phyloP scores from a whole-genome alignment of 35 echinoderm and acorn worm genomes.

The Strongylocentrotus purpuratus region DNA sequence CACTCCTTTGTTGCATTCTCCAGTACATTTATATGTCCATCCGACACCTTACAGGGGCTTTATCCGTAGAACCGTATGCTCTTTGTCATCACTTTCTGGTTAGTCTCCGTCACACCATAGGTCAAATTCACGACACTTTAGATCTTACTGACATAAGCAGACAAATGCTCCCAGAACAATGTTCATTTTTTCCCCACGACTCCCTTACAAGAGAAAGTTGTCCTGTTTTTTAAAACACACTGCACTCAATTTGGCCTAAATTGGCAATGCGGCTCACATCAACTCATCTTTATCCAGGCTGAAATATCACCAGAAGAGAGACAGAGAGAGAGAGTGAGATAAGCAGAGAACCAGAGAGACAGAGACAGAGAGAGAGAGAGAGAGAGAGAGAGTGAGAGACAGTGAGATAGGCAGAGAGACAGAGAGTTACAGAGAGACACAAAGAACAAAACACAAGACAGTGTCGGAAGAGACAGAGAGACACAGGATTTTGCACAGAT shows the following conservation, averaged over 20 bases:
- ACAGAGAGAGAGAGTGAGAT: not conserved
- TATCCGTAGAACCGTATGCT: not conserved
- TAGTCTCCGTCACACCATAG: not conserved
- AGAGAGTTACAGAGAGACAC: not conserved
- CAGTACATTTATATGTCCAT: not conserved
- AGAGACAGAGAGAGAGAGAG: not conserved
- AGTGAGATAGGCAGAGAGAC: not conserved
- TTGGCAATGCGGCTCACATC: not conserved
- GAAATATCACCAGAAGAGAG: not conserved
- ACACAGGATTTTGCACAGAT: not conserved
- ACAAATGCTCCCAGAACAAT: not conserved
- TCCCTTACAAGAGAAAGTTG: not conserved
- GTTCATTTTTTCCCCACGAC: not conserved
- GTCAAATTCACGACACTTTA: not conserved
- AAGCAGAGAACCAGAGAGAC: not conserved
- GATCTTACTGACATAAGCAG: not conserved
- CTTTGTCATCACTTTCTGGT: not conserved
- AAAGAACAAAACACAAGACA: no score
- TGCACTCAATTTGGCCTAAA: not conserved
- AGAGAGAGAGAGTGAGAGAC: not conserved
- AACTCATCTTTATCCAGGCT: not conserved
- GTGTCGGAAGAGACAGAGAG: not conserved
- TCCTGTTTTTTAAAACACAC: not conserved
- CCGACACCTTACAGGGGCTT: not conserved
- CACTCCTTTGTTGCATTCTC: not conserved